Evolutionary conservation across 2,888 invertebrate genomes (phyloP).

Genomic region (Amitus sp.): DNA sequence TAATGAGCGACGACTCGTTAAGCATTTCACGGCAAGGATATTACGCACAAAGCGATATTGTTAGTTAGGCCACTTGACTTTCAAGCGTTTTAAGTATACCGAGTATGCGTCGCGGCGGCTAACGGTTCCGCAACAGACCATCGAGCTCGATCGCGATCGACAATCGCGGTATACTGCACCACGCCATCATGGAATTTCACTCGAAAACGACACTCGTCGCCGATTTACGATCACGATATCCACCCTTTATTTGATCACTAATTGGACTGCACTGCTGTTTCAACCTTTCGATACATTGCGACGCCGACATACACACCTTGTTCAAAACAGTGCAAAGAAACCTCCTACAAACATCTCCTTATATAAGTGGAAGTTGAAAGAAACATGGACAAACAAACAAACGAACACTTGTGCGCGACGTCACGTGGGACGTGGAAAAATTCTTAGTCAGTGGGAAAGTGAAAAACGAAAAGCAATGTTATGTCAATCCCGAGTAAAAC

Average conservation of each 20-base stretch:
- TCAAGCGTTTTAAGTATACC: slow-evolving; percentile 46
- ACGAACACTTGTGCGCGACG: too few species aligned
- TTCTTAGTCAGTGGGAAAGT: too few species aligned
- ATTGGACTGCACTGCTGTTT: slow-evolving; percentile 42
- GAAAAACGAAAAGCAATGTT: too few species aligned
- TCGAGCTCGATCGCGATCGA: slow-evolving; percentile 58
- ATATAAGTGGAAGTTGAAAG: neutral
- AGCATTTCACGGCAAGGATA: neutral
- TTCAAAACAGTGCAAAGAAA: neutral
- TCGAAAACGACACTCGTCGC: slow-evolving; percentile 27
- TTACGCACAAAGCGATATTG: neutral
- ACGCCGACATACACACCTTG: slow-evolving; percentile 2
- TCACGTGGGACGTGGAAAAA: too few species aligned
- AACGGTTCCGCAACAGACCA: slow-evolving; percentile 59
- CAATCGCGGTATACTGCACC: slow-evolving; percentile 45
- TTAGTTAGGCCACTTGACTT: slow-evolving; percentile 6
- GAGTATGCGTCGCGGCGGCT: slow-evolving; percentile 52
- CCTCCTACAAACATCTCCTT: neutral
- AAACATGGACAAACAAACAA: too few species aligned
- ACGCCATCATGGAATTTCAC: slow-evolving; percentile 16
- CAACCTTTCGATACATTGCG: slow-evolving; percentile 5
- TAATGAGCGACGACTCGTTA: too few species aligned
- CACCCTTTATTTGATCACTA: slow-evolving; percentile 47
- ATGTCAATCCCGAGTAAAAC: too few species aligned
- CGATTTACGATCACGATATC: slow-evolving; percentile 35